phyloP scores from a whole-genome alignment of 2,113 vertebrate genomes.

The Phylloscopus trochilus region DNA sequence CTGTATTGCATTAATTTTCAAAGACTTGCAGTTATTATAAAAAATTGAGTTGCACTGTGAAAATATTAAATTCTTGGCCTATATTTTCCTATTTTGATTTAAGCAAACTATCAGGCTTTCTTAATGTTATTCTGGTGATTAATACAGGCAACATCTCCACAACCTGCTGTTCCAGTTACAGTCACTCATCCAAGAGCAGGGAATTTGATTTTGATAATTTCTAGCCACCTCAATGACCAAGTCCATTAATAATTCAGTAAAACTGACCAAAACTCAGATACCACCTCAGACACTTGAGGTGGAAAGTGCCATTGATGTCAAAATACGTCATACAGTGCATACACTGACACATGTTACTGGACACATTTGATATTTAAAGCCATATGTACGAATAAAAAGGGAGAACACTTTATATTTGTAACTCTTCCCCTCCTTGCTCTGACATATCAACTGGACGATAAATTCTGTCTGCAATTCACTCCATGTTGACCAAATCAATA shows the following conservation, averaged over 20 bases:
- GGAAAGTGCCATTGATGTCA: background rate
- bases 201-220: background rate
- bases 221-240: background rate
- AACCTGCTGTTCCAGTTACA: background rate
- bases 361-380: background rate
- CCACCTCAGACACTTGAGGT: background rate
- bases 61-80: background rate
- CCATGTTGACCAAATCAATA: background rate
- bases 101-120: background rate
- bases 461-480: background rate
- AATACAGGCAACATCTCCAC: background rate
- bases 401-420: background rate
- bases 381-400: fast-evolving
- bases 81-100: background rate
- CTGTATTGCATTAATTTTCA: background rate
- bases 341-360: background rate
- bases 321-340: background rate
- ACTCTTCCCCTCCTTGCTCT: background rate
- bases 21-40: background rate
- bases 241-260: background rate
- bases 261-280: background rate
- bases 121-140: background rate
- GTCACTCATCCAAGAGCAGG: background rate
- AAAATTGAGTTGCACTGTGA: background rate
- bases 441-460: background rate